These are phyloP conservation scores for Octonoba sinensis DNA, from an alignment of 2,888 invertebrate genomes.

Conservation along the genomic window DNA sequence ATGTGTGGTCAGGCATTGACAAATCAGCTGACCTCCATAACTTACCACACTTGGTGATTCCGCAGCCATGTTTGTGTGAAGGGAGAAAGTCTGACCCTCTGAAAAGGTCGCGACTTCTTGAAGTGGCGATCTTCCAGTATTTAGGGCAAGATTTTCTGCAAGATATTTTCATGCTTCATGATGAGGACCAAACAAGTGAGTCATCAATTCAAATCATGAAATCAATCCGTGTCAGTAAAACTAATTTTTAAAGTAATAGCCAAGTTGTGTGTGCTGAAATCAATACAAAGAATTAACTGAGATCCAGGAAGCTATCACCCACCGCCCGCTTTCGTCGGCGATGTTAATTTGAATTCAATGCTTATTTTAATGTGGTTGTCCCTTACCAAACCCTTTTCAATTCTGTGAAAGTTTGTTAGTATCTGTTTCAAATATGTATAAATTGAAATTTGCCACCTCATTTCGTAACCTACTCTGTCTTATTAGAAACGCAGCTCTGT, in stretches of 20 bases:
- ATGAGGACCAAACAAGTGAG: slow-evolving; percentile 8
- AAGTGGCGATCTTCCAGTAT: slow-evolving; percentile 38
- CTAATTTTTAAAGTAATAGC: background rate
- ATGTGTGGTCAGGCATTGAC: slow-evolving; percentile 19
- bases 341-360: too few species aligned
- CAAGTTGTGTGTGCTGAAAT: too few species aligned
- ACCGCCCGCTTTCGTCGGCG: too few species aligned
- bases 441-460: too few species aligned
- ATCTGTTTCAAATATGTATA: too few species aligned
- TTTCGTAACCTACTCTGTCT: too few species aligned
- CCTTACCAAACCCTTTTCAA: too few species aligned
- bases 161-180: slow-evolving; percentile 39
- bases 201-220: background rate
- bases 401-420: too few species aligned
- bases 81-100: background rate
- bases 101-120: background rate
- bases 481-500: too few species aligned
- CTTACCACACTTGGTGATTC: slow-evolving; percentile 29
- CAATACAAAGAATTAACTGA: too few species aligned
- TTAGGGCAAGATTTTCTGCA: slow-evolving; percentile 21
- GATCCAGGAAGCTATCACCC: too few species aligned
- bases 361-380: too few species aligned
- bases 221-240: background rate
- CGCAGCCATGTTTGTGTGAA: background rate
- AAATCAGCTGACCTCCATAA: slow-evolving; percentile 19